Evolutionary conservation across 2,888 invertebrate species (phyloP).

Genomic region (Cyaniris semiargus): DNA sequence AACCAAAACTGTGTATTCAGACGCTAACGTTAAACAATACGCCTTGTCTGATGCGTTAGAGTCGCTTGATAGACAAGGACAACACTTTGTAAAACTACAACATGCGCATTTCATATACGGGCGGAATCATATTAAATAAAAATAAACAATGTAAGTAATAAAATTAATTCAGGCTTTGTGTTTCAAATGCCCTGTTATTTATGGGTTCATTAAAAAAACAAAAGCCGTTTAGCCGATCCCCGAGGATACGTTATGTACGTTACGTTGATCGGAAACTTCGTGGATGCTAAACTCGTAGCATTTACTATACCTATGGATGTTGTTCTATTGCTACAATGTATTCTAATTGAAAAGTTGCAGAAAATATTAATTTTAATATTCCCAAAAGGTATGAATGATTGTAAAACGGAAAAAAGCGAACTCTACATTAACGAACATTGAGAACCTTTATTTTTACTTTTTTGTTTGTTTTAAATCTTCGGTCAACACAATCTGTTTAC

Average conservation of each 20-base stretch:
- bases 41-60: too few relatives aligned
- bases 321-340: not conserved
- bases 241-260: constrained; percentile 23
- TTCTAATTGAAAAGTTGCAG: not conserved
- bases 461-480: not conserved
- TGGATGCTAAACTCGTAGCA: not conserved
- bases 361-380: not conserved
- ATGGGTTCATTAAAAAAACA: constrained; percentile 23
- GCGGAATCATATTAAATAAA: not conserved
- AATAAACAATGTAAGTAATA: not conserved
- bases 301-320: not conserved
- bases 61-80: too few relatives aligned
- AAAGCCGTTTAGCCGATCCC: constrained; percentile 14
- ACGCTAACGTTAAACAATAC: too few relatives aligned
- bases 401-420: not conserved
- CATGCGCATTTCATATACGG: too few relatives aligned
- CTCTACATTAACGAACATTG: not conserved
- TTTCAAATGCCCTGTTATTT: constrained; percentile 1
- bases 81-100: too few relatives aligned
- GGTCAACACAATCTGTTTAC: not conserved
- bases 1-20: too few relatives aligned
- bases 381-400: not conserved
- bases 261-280: constrained; percentile 5
- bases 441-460: not conserved
- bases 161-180: not conserved